Base-by-base conservation (phyloP, 2,888 invertebrate genomes). In the Thera britannica region DNA sequence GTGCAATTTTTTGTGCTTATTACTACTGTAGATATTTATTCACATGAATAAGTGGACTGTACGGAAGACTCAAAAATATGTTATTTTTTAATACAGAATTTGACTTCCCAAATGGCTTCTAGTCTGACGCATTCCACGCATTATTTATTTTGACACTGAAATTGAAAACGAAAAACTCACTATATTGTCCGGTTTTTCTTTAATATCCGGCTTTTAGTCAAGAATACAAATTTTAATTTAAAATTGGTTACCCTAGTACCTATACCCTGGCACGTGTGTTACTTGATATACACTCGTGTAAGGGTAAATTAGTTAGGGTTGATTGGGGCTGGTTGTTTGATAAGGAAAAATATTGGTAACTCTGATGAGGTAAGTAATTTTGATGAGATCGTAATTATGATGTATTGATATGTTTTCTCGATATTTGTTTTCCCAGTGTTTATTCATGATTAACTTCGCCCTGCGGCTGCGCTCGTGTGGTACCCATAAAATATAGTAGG, bases 211-310 rank as follows among this genome's bases (percentile, higher is more conserved):
- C 52, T 52, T 52, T 52, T 52, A 3, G 3, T 34, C 1, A 34
- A 7, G 34, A 52, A 7, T 23, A n/a, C n/a, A n/a, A n/a, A n/a
- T 52, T 23, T 12, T 8, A 34, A 34, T 9, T 34, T 52, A 2
- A 34, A 34, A 34, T 52, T 1, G 9, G 3, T 52, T 5, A 52
- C 52, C 52, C 34, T 72, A 66, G 62, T 73, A 63, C 74, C 76
- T 66, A 63, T 67, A 63, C 68, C 70, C 76, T 66, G 62, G 72
- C 73, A 62, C 65, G 72, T 72, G 62, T 70, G 72, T 68, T 69
- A 70, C 72, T 72, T 66, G 65, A 70, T 64, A 62, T 67, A 65
- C 61, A 70, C 67, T 68, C 49, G 60, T 64, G 60, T 67, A 65
- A 71, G 72, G 72, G 70, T 72, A 72, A 72, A 73, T 73, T 73